A percentile compares a stretch with the other conserved stretches of the same genome.
Evolutionary conservation across 2,797 vertebrate genomes (phyloP).

Genomic region (Schizopygopsis pylzovi): DNA sequence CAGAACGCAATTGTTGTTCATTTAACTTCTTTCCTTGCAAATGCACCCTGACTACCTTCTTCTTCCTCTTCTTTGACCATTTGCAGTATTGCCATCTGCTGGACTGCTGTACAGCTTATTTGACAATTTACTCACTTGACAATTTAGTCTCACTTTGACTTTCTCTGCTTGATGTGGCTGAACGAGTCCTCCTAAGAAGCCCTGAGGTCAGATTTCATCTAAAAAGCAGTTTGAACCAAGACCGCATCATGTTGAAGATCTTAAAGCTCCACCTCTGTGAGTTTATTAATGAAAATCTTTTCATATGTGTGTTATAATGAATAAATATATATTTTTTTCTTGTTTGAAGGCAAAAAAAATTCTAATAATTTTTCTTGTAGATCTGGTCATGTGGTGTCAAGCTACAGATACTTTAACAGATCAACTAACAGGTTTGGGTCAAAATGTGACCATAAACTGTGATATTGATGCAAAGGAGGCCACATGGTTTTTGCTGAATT

Average conservation of each 20-base stretch:
- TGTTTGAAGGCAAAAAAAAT: neutral
- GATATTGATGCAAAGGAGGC: neutral
- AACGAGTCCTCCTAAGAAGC: neutral
- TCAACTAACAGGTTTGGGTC: neutral
- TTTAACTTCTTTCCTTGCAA: neutral
- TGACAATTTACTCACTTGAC: too few relatives aligned
- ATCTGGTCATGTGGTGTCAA: neutral
- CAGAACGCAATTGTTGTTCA: too few relatives aligned
- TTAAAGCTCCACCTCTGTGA: neutral
- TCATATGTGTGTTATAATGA: neutral
- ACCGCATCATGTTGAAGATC: neutral
- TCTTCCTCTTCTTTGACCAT: too few relatives aligned
- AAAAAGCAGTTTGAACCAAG: neutral
- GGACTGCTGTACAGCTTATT: too few relatives aligned
- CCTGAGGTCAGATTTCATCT: neutral
- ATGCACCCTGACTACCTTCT: too few relatives aligned
- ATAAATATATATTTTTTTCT: neutral
- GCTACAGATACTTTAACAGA: neutral
- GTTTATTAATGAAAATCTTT: neutral
- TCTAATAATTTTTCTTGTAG: neutral
- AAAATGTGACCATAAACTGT: conserved; percentile 10
- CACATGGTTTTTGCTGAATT: neutral
- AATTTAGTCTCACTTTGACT: neutral
- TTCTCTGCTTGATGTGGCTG: neutral
- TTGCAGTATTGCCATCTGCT: too few relatives aligned